These are phyloP conservation scores for Agonopterix alstromeriana DNA, from an alignment of 2,888 invertebrate species.

Conservation along the genomic window DNA sequence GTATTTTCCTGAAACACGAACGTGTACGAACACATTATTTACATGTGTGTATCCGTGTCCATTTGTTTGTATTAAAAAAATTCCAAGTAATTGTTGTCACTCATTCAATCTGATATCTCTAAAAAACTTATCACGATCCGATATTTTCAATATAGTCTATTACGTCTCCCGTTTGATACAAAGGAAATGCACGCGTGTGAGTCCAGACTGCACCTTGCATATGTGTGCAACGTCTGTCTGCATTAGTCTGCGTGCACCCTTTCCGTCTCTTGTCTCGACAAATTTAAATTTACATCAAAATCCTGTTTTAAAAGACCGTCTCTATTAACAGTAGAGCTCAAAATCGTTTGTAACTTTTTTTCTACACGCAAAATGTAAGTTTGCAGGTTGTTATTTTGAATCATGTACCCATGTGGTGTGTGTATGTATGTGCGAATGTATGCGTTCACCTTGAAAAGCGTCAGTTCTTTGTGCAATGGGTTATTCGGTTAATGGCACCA, in stretches of 20 bases:
- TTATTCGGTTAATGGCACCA: conserved; percentile 77
- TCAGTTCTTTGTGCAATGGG: conserved; percentile 76
- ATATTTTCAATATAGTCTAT: not conserved
- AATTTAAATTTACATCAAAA: conserved; percentile 6
- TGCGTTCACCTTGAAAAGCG: conserved; percentile 75
- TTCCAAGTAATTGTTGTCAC: too few relatives aligned
- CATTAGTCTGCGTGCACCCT: conserved; percentile 62
- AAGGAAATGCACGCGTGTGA: conserved; percentile 14
- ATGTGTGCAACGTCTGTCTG: conserved; percentile 38
- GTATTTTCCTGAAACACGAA: conserved; percentile 15
- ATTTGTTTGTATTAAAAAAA: not conserved
- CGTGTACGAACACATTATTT: not conserved
- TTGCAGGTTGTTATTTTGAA: conserved; percentile 57
- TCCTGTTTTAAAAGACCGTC: not conserved
- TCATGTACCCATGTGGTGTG: conserved; percentile 34
- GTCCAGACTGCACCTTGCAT: conserved; percentile 50
- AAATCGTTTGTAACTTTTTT: conserved; percentile 13
- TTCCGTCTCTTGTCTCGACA: conserved; percentile 42
- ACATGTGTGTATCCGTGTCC: not conserved
- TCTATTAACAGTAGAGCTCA: conserved; percentile 20
- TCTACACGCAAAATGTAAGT: conserved; percentile 6
- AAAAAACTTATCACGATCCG: too few relatives aligned
- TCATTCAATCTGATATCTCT: too few relatives aligned
- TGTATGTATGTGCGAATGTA: conserved; percentile 34
- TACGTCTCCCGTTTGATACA: not conserved